Percentiles rank a stretch among this genome's conserved stretches.
phyloP scores from a whole-genome alignment of 1,140 invertebrate genomes.

The Drosophila saltans region DNA sequence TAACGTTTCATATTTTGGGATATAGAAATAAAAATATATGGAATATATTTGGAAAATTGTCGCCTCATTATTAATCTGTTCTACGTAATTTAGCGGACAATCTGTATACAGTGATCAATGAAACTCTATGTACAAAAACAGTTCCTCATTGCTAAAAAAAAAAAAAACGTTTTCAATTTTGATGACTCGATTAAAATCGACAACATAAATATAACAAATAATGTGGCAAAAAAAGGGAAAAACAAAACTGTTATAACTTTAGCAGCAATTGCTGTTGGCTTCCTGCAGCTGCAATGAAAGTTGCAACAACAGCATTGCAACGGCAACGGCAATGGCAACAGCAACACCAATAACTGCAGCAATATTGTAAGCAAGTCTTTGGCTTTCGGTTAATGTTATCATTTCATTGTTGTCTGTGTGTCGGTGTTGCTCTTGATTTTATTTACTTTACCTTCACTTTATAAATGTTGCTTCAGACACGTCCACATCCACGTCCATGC shows the following conservation, averaged over 20 bases:
- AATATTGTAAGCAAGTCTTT: not conserved
- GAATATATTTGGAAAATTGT: no score
- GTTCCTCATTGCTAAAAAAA: not conserved
- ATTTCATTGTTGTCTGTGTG: conserved; percentile 7
- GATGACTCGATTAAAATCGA: not conserved
- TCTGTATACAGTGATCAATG: no score
- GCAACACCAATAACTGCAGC: not conserved
- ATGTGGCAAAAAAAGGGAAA: not conserved
- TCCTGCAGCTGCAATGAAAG: conserved; percentile 14
- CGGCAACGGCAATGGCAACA: not conserved
- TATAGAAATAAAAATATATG: no score
- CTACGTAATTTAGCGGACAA: no score
- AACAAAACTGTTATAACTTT: not conserved
- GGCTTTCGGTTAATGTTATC: conserved; percentile 9
- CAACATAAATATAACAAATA: not conserved
- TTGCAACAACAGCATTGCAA: conserved; percentile 2
- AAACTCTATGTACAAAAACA: not conserved
- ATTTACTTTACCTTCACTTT: conserved; percentile 12
- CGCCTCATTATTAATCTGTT: no score
- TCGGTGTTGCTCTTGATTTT: conserved; percentile 12
- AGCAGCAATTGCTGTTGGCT: not conserved
- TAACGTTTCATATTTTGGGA: no score
- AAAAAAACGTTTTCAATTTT: not conserved
- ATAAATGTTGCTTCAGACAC: conserved; percentile 11
- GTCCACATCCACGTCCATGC: not conserved